Conservation (phyloP, 2,113 vertebrate species). For the Cnemophilus loriae region DNA sequence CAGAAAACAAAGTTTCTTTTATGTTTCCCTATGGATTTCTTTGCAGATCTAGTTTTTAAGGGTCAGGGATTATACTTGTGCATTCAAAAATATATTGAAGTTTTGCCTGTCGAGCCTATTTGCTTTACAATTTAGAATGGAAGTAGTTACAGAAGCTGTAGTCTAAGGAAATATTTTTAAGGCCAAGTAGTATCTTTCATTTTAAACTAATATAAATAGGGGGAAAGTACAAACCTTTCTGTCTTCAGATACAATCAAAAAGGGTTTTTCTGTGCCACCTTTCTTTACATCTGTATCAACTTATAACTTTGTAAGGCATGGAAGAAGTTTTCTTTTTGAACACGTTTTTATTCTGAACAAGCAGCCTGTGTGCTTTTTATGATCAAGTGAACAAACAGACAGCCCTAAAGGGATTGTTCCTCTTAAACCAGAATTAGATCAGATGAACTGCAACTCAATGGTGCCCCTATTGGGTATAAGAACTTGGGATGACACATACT, state of each 20-base stretch:
- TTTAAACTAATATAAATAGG: neutral
- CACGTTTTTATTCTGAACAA: neutral
- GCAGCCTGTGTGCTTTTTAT: neutral
- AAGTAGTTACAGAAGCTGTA: neutral
- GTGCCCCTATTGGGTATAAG: constrained; percentile 2
- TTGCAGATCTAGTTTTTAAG: neutral
- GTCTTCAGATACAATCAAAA: neutral
- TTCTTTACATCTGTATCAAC: neutral
- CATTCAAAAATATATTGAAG: neutral
- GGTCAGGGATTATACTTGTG: neutral
- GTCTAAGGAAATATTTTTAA: neutral
- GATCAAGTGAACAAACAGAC: neutral
- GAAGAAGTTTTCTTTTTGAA: neutral
- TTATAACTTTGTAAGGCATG: neutral
- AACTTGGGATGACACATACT: neutral
- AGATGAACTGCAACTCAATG: neutral
- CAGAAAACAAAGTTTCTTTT: neutral
- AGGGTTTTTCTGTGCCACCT: neutral
- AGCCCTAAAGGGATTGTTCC: neutral
- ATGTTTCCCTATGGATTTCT: neutral
- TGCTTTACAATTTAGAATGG: neutral
- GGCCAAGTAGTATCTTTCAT: neutral
- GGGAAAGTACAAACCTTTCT: neutral
- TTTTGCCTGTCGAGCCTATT: neutral
- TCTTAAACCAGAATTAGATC: constrained; percentile 15